Evolutionary conservation across 2,888 invertebrate genomes (phyloP).

Genomic region (Cerastis leucographa): DNA sequence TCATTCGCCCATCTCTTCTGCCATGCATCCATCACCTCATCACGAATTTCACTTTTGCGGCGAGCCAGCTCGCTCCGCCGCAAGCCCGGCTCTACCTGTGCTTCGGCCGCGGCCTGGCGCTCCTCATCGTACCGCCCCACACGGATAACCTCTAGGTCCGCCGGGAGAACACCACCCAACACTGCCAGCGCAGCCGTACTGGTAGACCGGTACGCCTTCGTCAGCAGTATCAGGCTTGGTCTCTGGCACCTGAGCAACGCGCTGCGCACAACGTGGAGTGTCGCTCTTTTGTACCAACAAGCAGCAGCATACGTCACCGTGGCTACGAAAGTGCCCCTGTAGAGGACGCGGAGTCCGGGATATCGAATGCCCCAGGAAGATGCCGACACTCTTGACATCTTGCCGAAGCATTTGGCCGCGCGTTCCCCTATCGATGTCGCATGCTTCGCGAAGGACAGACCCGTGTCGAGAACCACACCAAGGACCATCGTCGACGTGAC

Average conservation of each 20-base stretch:
- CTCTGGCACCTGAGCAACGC: conserved; percentile 8
- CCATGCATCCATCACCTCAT: too few species aligned
- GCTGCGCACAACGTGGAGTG: conserved; percentile 4
- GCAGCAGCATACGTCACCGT: conserved; percentile 34
- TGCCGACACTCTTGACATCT: conserved; percentile 65
- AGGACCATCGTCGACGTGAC: conserved; percentile 27
- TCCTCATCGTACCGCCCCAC: too few species aligned
- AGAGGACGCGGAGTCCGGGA: conserved; percentile 11
- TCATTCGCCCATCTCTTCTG: too few species aligned
- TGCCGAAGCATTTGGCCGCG: conserved; percentile 61
- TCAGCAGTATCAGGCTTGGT: not conserved
- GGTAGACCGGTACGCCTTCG: conserved; percentile 4
- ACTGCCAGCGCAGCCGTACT: conserved; percentile 16
- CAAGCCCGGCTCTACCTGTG: too few species aligned
- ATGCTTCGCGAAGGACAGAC: conserved; percentile 41
- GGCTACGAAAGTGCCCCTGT: conserved; percentile 15
- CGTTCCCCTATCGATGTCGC: conserved; percentile 52
- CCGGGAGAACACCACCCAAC: conserved; percentile 14
- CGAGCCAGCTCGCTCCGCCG: too few species aligned
- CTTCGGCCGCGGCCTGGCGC: too few species aligned
- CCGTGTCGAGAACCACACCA: conserved; percentile 55
- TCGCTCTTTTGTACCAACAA: conserved; percentile 9
- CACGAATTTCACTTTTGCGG: too few species aligned
- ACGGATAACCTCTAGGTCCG: not conserved
- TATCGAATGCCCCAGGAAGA: conserved; percentile 61